A percentile compares a stretch with the other conserved stretches of the same genome.
These are phyloP conservation scores for Gymnogyps californianus DNA, from an alignment of 2,113 vertebrate species.

Conservation along the genomic window DNA sequence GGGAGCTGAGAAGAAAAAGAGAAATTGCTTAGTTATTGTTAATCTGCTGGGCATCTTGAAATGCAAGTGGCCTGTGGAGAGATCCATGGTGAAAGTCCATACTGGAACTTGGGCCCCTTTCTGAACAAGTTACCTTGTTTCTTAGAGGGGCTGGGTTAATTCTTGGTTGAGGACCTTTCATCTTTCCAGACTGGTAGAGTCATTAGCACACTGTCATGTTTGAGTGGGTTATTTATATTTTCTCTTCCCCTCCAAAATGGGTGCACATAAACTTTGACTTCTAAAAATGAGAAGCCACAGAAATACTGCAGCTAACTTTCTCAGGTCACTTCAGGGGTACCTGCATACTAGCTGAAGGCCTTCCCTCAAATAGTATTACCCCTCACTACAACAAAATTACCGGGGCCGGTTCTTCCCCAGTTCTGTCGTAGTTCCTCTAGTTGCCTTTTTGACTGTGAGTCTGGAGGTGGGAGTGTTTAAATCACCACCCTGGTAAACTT, in stretches of 20 bases:
- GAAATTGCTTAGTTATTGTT: not conserved
- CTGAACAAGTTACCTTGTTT: not conserved
- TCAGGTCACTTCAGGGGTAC: not conserved
- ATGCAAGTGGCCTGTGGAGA: not conserved
- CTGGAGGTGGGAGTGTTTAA: not conserved
- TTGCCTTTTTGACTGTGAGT: not conserved
- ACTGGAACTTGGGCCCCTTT: not conserved
- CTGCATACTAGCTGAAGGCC: not conserved
- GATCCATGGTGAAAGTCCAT: not conserved
- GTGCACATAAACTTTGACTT: not conserved
- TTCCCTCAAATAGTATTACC: not conserved
- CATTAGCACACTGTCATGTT: accelerated
- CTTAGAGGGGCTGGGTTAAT: not conserved
- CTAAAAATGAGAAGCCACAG: not conserved
- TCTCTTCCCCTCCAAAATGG: not conserved
- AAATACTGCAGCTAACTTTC: not conserved
- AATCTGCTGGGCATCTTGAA: not conserved
- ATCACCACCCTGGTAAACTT: not conserved
- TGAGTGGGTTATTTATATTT: not conserved
- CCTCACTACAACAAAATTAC: not conserved
- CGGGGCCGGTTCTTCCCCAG: not conserved
- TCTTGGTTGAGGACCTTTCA: not conserved
- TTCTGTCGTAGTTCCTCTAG: not conserved
- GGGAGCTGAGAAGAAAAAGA: not conserved
- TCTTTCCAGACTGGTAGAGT: not conserved